phyloP scores from a whole-genome alignment of 2,113 vertebrate genomes.

The Rhinoderma darwinii region DNA sequence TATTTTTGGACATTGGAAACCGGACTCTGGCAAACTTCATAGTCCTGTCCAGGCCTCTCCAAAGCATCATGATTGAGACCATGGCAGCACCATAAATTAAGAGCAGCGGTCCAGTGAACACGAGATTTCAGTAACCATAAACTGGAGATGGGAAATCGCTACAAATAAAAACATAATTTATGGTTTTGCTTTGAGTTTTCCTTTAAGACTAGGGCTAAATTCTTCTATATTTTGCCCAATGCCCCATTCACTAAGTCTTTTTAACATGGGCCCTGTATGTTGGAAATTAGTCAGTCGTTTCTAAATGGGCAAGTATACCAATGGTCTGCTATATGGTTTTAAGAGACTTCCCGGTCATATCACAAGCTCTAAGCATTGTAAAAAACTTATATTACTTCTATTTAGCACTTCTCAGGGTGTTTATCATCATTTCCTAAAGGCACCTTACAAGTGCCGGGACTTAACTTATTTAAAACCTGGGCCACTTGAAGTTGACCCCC shows the following conservation, averaged over 20 bases:
- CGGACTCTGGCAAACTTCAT: too few relatives aligned
- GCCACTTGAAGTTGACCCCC: too few relatives aligned
- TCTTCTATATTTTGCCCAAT: neutral
- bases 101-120: neutral
- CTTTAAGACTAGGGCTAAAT: neutral
- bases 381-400: too few relatives aligned
- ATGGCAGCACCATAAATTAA: neutral
- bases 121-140: neutral
- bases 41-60: neutral
- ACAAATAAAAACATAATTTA: neutral
- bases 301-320: neutral
- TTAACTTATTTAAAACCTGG: too few relatives aligned
- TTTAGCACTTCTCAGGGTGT: too few relatives aligned
- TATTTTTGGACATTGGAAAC: too few relatives aligned
- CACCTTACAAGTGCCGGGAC: too few relatives aligned
- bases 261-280: neutral
- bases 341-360: too few relatives aligned
- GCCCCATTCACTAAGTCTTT: too few relatives aligned
- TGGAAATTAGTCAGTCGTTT: neutral
- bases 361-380: too few relatives aligned
- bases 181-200: neutral
- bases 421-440: too few relatives aligned
- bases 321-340: neutral
- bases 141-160: neutral
- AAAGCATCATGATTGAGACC: neutral